phyloP scores from a whole-genome alignment of 2,113 vertebrate species.

The Nycticorax nycticorax region DNA sequence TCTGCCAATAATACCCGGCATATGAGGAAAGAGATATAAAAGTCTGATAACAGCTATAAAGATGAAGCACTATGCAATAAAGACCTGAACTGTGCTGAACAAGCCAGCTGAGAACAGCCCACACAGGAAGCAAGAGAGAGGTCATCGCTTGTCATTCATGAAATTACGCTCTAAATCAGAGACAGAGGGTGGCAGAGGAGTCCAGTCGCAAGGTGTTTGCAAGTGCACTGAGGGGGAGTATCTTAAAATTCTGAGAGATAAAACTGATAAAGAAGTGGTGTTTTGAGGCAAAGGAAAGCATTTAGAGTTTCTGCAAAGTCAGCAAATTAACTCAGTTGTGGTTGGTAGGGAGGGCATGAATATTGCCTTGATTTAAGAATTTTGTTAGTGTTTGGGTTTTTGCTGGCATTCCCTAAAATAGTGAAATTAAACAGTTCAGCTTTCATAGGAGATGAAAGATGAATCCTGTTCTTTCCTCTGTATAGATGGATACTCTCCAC shows the following conservation, averaged over 20 bases:
- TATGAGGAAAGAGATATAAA: neutral
- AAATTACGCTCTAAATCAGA: neutral
- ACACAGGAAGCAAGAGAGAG: neutral
- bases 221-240: neutral
- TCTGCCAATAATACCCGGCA: neutral
- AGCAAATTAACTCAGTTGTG: neutral
- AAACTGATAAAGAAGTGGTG: neutral
- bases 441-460: neutral
- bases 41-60: conserved; percentile 29
- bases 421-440: neutral
- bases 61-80: conserved; percentile 31
- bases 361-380: neutral
- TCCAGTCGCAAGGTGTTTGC: neutral
- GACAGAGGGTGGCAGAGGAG: neutral
- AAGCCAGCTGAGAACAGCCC: neutral
- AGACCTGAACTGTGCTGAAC: neutral
- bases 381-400: neutral
- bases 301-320: neutral
- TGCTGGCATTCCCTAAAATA: neutral
- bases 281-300: neutral
- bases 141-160: neutral
- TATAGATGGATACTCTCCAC: neutral
- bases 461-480: neutral
- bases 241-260: neutral
- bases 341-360: neutral